Evolutionary conservation across 2,113 vertebrate genomes (phyloP).

Genomic region (Smithornis capensis): DNA sequence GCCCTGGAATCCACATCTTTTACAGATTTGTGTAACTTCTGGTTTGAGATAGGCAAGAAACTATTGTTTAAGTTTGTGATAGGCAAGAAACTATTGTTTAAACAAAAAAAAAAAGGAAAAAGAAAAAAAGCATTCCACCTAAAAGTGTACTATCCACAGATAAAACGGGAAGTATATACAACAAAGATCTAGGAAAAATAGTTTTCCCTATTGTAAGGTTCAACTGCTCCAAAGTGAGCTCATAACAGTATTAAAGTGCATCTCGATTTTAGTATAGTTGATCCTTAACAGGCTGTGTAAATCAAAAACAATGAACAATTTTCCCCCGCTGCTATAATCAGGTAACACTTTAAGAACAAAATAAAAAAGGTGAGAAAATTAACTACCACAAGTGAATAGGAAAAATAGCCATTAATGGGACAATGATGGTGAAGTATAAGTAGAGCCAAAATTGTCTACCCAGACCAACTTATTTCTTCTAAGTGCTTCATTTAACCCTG

Average conservation of each 20-base stretch:
- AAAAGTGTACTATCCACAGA: not conserved
- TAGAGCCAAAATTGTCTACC: not conserved
- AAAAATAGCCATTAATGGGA: not conserved
- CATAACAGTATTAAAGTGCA: not conserved
- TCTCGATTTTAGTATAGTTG: not conserved
- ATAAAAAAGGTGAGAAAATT: not conserved
- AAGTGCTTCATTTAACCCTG: not conserved
- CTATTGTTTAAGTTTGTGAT: not conserved
- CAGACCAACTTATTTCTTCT: not conserved
- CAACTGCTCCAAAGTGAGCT: not conserved
- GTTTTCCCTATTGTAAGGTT: not conserved
- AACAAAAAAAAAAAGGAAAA: not conserved
- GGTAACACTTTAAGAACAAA: not conserved
- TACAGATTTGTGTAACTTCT: not conserved
- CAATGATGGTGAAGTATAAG: not conserved
- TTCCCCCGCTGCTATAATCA: not conserved
- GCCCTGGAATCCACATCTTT: not conserved
- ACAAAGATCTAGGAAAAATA: not conserved
- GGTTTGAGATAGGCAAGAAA: constrained; percentile 19
- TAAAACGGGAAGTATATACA: not conserved
- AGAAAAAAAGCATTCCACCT: not conserved
- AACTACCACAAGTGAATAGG: not conserved
- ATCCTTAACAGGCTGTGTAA: not conserved
- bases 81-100: constrained; percentile 10
- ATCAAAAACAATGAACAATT: not conserved